Evolutionary conservation across 2,113 vertebrate species (phyloP), one percentile per base, ranked within the genome.

Genomic region (Rhinoptilus africanus): DNA sequence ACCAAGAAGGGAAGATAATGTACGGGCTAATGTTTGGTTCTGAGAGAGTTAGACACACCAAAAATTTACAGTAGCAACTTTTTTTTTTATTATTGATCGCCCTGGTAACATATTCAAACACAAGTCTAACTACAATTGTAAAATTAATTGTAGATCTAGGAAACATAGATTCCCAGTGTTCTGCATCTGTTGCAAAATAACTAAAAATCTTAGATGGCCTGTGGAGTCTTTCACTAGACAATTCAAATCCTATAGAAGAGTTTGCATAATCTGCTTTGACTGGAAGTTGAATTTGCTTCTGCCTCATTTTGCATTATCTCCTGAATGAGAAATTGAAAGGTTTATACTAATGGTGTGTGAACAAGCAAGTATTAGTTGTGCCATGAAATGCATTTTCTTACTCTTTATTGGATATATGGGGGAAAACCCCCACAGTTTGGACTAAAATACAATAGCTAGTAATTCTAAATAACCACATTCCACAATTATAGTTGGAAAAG

Each of bases 201-300:
- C 59, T 34, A 39, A 68, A 68, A 67, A 23, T 47, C 45, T 94
- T 64, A 21, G 14, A 50, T n/a, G 37, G 67, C 34, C 56, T 51
- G 16, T 16, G 69, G 45, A 92, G 21, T 60, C 57, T 87, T 95
- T 87, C 72, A 92, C 89, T 79, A 67, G 45, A 43, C 39, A 75
- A 73, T 59, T 60, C 69, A 59, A 76, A 85, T 93, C 45, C 91
- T 82, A 26, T 54, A 77, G 67, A 88, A 54, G 23, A 72, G 56
- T 81, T 95, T 79, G n/a, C 21, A 69, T 87, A 93, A 93, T 84
- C 82, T 75, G 53, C 75, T 94, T 63, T 73, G 76, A 90, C 72
- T 80, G 23, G 9, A 85, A 94, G 62, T 26, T 66, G 89, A 67
- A 62, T 92, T 85, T 60, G 73, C 51, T 88, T 77, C 80, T 83